A percentile compares a stretch with the other conserved stretches of the same genome.
Conservation (phyloP, 2,113 vertebrate species). For the Gnathonemus echidnorhynchus region DNA sequence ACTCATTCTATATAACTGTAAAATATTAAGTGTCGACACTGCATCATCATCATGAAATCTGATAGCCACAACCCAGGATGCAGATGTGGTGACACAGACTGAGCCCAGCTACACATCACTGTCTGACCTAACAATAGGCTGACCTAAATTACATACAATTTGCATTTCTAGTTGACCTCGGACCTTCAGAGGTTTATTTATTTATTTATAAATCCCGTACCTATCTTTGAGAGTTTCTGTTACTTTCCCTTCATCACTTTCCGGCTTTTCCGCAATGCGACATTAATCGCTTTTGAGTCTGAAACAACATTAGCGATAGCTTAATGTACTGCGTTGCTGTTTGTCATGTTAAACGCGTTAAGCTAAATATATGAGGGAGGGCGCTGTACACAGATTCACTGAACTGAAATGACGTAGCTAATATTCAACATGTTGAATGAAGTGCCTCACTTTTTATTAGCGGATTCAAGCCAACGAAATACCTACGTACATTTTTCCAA, state of each 20-base stretch:
- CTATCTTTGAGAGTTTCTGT: not conserved
- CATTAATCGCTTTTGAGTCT: not conserved
- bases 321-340: not conserved
- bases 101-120: not conserved
- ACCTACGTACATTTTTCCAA: constrained; percentile 11
- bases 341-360: not conserved
- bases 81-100: not conserved
- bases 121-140: not conserved
- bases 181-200: not conserved
- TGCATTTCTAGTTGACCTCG: not conserved
- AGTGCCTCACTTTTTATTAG: constrained; percentile 1
- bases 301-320: not conserved
- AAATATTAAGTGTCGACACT: not conserved
- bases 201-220: not conserved
- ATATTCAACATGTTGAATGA: constrained; percentile 3
- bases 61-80: not conserved
- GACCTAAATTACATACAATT: not conserved
- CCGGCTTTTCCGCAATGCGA: not conserved
- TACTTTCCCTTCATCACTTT: not conserved
- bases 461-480: not conserved
- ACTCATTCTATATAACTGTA: not conserved
- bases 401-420: not conserved
- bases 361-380: not conserved
- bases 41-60: not conserved
- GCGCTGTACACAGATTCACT: not conserved